phyloP scores from a whole-genome alignment of 2,113 vertebrate genomes.

The Elachura formosa region DNA sequence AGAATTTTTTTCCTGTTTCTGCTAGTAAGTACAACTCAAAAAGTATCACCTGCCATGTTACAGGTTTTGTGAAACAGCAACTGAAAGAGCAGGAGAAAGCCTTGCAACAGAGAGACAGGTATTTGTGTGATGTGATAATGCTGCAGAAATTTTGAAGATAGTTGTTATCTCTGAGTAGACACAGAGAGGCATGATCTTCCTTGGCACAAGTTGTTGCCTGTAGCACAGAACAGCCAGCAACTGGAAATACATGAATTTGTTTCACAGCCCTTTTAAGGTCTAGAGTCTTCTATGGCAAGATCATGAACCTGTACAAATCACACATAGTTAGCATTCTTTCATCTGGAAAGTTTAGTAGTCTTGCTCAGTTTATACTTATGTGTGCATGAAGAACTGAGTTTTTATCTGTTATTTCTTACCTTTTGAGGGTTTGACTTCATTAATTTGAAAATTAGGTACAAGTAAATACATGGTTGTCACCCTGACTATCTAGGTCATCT shows the following conservation, averaged over 20 bases:
- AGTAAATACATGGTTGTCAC: not conserved
- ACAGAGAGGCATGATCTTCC: not conserved
- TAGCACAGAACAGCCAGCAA: not conserved
- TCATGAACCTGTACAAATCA: not conserved
- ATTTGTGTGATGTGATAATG: fast-evolving
- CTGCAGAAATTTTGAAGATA: not conserved
- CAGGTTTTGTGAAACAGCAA: not conserved
- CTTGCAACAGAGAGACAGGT: not conserved
- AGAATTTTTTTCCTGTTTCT: not conserved
- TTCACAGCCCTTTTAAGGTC: not conserved
- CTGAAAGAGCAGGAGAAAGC: not conserved
- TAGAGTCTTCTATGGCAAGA: not conserved
- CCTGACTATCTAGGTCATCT: not conserved
- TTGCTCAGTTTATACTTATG: not conserved
- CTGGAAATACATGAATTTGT: not conserved
- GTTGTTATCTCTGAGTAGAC: not conserved
- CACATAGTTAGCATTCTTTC: not conserved
- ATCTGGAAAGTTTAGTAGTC: not conserved
- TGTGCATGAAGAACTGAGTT: not conserved
- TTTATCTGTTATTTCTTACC: not conserved
- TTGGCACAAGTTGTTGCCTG: not conserved
- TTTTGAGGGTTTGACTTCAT: not conserved
- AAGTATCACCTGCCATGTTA: not conserved
- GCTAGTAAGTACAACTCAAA: not conserved
- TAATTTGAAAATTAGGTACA: not conserved